Conservation (phyloP, 2,113 vertebrate species). For the Crotalus tigris region DNA sequence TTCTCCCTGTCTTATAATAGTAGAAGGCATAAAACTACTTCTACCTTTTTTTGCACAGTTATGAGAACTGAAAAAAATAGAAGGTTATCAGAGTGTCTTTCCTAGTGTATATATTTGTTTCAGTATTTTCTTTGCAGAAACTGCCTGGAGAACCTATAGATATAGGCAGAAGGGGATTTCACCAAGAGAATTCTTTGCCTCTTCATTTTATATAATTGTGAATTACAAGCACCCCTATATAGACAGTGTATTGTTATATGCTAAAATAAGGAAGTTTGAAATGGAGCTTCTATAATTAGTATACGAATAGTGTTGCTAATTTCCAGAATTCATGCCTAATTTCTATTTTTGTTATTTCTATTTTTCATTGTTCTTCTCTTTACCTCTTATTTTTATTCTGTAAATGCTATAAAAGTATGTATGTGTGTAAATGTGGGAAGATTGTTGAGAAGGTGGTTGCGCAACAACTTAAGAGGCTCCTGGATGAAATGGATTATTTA, state of each 20-base stretch:
- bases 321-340: background rate
- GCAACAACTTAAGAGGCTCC: background rate
- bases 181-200: background rate
- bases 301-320: background rate
- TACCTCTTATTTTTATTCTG: background rate
- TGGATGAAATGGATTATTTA: background rate
- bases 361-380: background rate
- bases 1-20: background rate
- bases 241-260: conserved; percentile 36
- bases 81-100: background rate
- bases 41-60: background rate
- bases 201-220: background rate
- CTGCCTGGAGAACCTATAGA: background rate
- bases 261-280: conserved; percentile 41
- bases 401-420: background rate
- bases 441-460: background rate
- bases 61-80: background rate
- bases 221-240: background rate
- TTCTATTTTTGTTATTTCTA: background rate
- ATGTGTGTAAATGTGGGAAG: background rate
- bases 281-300: background rate
- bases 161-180: background rate
- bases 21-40: background rate
- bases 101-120: background rate
- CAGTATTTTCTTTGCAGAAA: background rate